A percentile compares a stretch with the other conserved stretches of the same genome.
phyloP scores from a whole-genome alignment of 2,113 vertebrate species.

The Sminthopsis crassicaudata region DNA sequence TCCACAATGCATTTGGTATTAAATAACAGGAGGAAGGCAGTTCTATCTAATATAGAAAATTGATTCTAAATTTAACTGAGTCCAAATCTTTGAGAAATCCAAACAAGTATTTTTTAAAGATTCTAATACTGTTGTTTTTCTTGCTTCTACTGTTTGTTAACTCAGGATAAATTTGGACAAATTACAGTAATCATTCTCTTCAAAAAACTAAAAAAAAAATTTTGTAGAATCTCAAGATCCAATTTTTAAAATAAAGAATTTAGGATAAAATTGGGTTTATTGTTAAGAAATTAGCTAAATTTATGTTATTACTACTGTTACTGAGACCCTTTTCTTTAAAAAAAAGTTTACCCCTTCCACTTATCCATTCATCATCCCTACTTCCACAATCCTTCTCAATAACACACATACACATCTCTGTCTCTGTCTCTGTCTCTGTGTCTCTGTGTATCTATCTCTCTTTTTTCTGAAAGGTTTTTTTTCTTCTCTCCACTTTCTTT shows the following conservation, averaged over 20 bases:
- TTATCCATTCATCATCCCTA: background rate
- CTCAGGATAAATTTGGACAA: background rate
- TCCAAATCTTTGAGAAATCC: background rate
- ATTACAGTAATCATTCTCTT: background rate
- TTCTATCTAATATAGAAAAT: background rate
- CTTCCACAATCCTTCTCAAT: background rate
- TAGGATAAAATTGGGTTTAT: background rate
- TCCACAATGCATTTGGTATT: slow-evolving; percentile 74
- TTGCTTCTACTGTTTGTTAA: background rate
- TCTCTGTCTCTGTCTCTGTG: background rate
- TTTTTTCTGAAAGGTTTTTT: background rate
- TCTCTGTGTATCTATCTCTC: background rate
- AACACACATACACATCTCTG: too few species aligned
- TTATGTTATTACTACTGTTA: background rate
- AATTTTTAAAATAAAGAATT: background rate
- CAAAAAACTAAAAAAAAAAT: too few species aligned
- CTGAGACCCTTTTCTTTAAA: background rate
- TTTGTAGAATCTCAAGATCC: background rate
- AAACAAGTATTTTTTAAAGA: background rate
- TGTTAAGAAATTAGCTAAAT: background rate
- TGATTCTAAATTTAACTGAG: background rate
- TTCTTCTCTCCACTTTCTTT: background rate
- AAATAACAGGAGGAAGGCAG: background rate
- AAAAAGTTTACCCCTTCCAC: background rate
- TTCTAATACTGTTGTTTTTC: background rate